These are phyloP conservation scores for Pyrgilauda ruficollis DNA, from an alignment of 2,113 vertebrate genomes.

Conservation along the genomic window DNA sequence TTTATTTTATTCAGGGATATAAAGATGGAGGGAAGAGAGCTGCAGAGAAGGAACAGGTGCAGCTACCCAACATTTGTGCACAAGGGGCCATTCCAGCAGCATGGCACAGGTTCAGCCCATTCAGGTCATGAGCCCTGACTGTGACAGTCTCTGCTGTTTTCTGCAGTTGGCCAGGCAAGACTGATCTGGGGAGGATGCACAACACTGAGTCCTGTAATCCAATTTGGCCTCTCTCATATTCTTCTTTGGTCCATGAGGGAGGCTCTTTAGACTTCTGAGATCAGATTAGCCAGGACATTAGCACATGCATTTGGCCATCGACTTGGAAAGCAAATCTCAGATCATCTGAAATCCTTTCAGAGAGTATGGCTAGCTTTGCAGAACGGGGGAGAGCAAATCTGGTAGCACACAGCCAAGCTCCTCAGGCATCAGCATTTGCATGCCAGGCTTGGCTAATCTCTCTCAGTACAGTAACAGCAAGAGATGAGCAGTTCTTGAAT, in stretches of 20 bases:
- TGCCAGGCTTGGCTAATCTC: not conserved
- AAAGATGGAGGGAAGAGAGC: not conserved
- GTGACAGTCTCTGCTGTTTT: not conserved
- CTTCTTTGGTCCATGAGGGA: not conserved
- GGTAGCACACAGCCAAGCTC: not conserved
- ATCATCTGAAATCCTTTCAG: constrained; percentile 1
- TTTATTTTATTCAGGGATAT: not conserved
- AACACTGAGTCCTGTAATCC: not conserved
- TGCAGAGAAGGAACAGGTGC: not conserved
- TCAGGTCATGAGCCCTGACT: not conserved
- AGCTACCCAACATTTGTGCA: not conserved
- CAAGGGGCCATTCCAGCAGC: fast-evolving
- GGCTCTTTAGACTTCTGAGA: not conserved
- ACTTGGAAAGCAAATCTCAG: constrained; percentile 10
- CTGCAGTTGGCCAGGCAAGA: not conserved
- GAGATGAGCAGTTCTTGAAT: not conserved
- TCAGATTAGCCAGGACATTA: not conserved
- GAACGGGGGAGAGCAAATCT: not conserved
- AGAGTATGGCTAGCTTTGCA: not conserved
- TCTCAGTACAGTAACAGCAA: not conserved
- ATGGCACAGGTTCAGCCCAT: not conserved
- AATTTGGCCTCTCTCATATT: not conserved
- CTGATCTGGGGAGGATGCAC: not conserved
- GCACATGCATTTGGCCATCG: not conserved
- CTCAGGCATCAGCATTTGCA: not conserved